These are phyloP conservation scores for Prunella himalayana DNA, from an alignment of 2,113 vertebrate species.

Conservation along the genomic window DNA sequence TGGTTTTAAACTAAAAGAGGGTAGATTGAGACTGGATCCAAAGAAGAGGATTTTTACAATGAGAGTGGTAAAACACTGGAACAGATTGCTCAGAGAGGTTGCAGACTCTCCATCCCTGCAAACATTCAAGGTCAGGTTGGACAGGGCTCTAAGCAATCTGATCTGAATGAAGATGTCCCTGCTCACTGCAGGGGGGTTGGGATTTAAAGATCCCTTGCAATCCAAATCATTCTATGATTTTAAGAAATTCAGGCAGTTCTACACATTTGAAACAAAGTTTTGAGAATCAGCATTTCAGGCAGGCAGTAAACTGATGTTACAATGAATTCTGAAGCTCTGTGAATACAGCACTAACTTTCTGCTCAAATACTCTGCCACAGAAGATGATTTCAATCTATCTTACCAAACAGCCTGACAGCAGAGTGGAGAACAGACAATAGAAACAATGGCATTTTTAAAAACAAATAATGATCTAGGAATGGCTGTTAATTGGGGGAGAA, in stretches of 20 bases:
- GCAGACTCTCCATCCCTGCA: neutral
- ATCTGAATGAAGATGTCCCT: neutral
- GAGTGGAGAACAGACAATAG: neutral
- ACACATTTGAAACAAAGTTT: neutral
- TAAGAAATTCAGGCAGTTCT: neutral
- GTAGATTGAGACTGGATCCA: neutral
- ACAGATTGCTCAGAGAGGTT: neutral
- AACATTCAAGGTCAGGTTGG: neutral
- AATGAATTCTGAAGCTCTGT: neutral
- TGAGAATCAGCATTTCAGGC: neutral
- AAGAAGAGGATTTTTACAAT: neutral
- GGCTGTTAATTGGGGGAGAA: neutral
- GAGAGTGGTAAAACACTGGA: neutral
- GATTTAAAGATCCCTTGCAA: neutral
- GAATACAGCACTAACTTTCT: neutral
- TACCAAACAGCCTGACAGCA: neutral
- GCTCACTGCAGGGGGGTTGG: neutral
- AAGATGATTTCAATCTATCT: neutral
- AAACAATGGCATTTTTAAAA: neutral
- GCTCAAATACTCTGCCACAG: neutral
- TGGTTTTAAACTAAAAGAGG: neutral
- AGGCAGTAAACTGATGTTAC: neutral
- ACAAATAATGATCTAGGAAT: neutral
- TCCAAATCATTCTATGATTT: neutral
- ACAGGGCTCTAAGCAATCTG: neutral